Percentiles rank a stretch among this genome's conserved stretches.
Evolutionary conservation across 2,888 invertebrate species (phyloP).

Genomic region (Cryptocephalus primarius): DNA sequence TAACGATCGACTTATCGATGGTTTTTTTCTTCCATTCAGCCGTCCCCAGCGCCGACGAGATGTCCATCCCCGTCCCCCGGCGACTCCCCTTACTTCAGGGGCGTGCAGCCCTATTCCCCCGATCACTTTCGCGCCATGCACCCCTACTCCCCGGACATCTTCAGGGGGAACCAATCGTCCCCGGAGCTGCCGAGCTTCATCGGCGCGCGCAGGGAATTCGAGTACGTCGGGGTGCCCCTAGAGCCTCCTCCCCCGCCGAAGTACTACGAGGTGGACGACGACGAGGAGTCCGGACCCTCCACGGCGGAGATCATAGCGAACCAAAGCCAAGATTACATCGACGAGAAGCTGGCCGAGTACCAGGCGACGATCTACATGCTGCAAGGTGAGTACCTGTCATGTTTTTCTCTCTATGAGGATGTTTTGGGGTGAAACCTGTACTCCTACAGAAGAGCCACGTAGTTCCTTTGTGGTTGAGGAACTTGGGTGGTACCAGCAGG

Average conservation of each 20-base stretch:
- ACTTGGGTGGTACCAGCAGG: too few species aligned
- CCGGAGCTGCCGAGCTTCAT: conserved; percentile 10
- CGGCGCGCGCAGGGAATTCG: conserved; percentile 48
- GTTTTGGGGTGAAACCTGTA: background rate
- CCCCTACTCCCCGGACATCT: conserved; percentile 26
- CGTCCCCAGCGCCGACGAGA: conserved; percentile 42
- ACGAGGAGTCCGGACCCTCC: conserved; percentile 69
- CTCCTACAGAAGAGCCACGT: too few species aligned
- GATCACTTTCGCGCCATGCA: conserved; percentile 18
- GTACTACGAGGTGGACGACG: conserved; percentile 41
- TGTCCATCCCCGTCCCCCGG: conserved; percentile 40
- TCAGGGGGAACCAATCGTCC: conserved; percentile 24
- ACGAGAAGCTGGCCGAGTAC: conserved; percentile 87
- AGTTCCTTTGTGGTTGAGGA: too few species aligned
- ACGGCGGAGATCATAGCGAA: conserved; percentile 88
- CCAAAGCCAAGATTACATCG: conserved; percentile 89
- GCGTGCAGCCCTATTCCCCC: conserved; percentile 23
- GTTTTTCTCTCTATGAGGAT: background rate
- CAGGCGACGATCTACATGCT: conserved; percentile 83
- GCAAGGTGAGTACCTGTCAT: conserved; percentile 60
- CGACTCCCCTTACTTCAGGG: conserved; percentile 30
- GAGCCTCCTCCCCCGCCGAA: conserved; percentile 44
- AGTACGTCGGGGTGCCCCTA: conserved; percentile 64
- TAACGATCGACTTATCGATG: too few species aligned
- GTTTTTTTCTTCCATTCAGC: conserved; percentile 22